Base-by-base conservation (phyloP, 2,888 invertebrate species). In the Coelopa pilipes region DNA sequence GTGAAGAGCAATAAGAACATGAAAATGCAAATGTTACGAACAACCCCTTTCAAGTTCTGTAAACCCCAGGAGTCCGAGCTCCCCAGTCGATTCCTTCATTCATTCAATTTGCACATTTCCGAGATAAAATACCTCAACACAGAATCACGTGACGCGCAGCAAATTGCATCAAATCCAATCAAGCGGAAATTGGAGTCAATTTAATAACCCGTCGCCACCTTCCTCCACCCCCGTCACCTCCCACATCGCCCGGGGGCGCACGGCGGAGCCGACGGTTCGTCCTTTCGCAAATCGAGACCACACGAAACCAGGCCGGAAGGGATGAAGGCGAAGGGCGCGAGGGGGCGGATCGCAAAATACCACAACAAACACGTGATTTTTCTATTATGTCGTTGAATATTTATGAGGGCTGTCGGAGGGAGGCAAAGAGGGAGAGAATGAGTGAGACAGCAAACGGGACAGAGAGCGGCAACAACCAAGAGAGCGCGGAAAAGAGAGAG, bases 351-450 rank as follows among this genome's bases (percentile, higher is more conserved):
- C 15, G 46, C 19, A 50, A 50, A 60, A 70, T 49, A n/a, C 70
- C 59, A 65, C 65, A 65, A 65, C 63, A 63, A 71, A 63, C 62
- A 65, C 34, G 55, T 65, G 65, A 65, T 55, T 78, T 77, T 77
- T 78, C 78, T 78, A 77, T 78, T 77, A 78, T 72, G 68, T 72
- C 77, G 75, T 77, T 78, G 78, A 74, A 78, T 78, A 78, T 78
- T 78, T 77, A 78, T 78, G 76, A 78, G 77, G 72, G 13, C 19
- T 2, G n/a, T n/a, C n/a, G n/a, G n/a, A n/a, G n/a, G n/a, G n/a
- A n/a, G n/a, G n/a, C n/a, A n/a, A n/a, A n/a, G n/a, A n/a, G n/a
- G n/a, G n/a, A n/a, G n/a, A n/a, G n/a, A n/a, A n/a, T n/a, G n/a
- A n/a, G n/a, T n/a, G n/a, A n/a, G n/a, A n/a, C n/a, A n/a, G n/a